Evolutionary conservation across 2,797 vertebrate genomes (phyloP).

Genomic region (Eremophila alpestris): DNA sequence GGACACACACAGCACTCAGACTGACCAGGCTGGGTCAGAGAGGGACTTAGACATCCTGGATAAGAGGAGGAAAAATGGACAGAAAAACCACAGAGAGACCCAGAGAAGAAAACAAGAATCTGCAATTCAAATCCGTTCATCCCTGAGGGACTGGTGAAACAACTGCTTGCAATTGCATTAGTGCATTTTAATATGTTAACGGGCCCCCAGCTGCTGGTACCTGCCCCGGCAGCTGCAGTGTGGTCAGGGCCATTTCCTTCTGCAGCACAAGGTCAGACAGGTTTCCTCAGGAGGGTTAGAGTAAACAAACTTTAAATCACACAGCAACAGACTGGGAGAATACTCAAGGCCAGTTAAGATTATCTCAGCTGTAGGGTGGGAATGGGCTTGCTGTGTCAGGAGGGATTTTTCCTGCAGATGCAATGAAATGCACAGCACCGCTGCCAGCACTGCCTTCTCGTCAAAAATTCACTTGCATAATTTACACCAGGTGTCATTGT

Average conservation of each 20-base stretch:
- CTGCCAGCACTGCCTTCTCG: neutral
- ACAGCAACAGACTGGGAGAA: neutral
- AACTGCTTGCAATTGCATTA: conserved; percentile 46
- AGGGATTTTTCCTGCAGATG: neutral
- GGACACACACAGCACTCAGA: neutral
- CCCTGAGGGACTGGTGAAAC: conserved; percentile 10
- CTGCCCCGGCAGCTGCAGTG: neutral
- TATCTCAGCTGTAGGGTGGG: neutral
- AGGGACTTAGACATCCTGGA: neutral
- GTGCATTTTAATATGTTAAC: conserved; percentile 51
- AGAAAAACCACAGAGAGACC: neutral
- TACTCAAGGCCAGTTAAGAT: neutral
- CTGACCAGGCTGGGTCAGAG: neutral
- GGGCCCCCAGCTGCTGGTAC: conserved; percentile 12
- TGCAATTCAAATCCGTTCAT: conserved; percentile 39
- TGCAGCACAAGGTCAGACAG: neutral
- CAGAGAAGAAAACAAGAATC: conserved; percentile 9
- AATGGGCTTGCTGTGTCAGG: neutral
- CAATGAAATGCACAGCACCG: neutral
- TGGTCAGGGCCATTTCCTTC: neutral
- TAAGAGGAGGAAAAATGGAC: neutral
- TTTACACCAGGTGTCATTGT: conserved; percentile 35
- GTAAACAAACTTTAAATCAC: conserved; percentile 41
- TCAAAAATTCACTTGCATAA: conserved; percentile 11
- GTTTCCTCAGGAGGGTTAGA: neutral